These are phyloP conservation scores for Osmerus eperlanus DNA, from an alignment of 2,113 vertebrate species.

Conservation along the genomic window DNA sequence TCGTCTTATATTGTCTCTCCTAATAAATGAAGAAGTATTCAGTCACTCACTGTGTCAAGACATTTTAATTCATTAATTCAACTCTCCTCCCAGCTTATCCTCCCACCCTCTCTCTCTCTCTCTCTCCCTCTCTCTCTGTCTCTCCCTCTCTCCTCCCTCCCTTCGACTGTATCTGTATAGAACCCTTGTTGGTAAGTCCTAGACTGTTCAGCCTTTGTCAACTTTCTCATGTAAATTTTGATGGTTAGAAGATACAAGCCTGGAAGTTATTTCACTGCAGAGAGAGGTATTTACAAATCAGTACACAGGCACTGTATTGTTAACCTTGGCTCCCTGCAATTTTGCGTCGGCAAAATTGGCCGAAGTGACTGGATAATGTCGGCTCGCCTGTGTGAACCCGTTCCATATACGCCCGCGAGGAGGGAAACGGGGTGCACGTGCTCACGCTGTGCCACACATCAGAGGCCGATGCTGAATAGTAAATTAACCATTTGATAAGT, in stretches of 20 bases:
- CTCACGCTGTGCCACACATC: conserved; percentile 33
- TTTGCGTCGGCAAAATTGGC: conserved; percentile 37
- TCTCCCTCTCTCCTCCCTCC: conserved; percentile 19
- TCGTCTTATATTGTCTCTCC: conserved; percentile 32
- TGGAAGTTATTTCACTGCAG: conserved; percentile 54
- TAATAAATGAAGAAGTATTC: conserved; percentile 58
- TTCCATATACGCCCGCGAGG: conserved; percentile 44
- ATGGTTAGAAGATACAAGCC: conserved; percentile 55
- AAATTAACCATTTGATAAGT: neutral
- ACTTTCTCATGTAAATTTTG: conserved; percentile 65
- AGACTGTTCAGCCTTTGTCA: conserved; percentile 71
- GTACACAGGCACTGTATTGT: conserved; percentile 32
- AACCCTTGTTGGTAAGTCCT: conserved; percentile 70
- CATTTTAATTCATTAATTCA: conserved; percentile 76
- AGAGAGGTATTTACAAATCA: conserved; percentile 55
- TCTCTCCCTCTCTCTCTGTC: conserved; percentile 28
- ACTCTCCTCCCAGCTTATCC: conserved; percentile 61
- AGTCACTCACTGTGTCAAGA: conserved; percentile 48
- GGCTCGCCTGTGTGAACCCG: conserved; percentile 53
- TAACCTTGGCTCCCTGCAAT: conserved; percentile 31
- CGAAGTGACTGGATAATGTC: conserved; percentile 46
- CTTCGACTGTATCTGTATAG: conserved; percentile 66
- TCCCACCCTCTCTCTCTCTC: conserved; percentile 41
- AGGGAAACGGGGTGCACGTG: conserved; percentile 24
- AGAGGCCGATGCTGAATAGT: neutral